These are phyloP conservation scores for Leucopsar rothschildi DNA, from an alignment of 2,113 vertebrate species.

Conservation along the genomic window DNA sequence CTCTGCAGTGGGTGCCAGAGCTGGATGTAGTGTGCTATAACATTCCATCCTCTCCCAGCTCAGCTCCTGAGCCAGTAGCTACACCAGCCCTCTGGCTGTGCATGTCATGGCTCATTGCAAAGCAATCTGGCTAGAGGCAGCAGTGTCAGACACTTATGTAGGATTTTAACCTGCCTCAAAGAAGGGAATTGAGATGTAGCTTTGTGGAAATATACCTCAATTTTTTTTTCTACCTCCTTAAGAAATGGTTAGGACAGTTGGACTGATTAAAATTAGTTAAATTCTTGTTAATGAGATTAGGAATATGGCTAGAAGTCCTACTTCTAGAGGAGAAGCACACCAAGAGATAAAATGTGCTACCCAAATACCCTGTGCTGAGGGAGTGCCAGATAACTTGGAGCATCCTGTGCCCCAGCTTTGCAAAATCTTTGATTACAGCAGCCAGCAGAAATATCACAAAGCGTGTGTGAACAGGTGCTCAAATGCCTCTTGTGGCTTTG, in stretches of 20 bases:
- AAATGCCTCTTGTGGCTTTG: neutral
- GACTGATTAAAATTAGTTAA: neutral
- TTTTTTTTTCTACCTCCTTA: neutral
- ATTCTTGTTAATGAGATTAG: neutral
- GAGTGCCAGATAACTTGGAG: neutral
- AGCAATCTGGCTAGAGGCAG: neutral
- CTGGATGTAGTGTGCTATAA: too few relatives aligned
- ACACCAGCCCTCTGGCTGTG: neutral
- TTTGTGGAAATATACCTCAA: neutral
- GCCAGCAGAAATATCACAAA: neutral
- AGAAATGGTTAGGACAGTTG: neutral
- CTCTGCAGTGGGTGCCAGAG: neutral
- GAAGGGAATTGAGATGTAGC: neutral
- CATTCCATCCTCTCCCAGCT: neutral
- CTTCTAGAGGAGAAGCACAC: neutral
- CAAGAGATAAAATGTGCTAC: neutral
- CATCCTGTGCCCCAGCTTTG: neutral
- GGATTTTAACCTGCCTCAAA: neutral
- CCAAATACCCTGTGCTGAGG: neutral
- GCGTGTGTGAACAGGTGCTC: neutral
- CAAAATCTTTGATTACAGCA: neutral
- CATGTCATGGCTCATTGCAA: fast-evolving
- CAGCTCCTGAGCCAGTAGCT: neutral
- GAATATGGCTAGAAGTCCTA: neutral
- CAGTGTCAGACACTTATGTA: fast-evolving